A percentile compares a stretch with the other conserved stretches of the same genome.
phyloP scores from a whole-genome alignment of 2,113 vertebrate species.

The Cephalopholis sonnerati region DNA sequence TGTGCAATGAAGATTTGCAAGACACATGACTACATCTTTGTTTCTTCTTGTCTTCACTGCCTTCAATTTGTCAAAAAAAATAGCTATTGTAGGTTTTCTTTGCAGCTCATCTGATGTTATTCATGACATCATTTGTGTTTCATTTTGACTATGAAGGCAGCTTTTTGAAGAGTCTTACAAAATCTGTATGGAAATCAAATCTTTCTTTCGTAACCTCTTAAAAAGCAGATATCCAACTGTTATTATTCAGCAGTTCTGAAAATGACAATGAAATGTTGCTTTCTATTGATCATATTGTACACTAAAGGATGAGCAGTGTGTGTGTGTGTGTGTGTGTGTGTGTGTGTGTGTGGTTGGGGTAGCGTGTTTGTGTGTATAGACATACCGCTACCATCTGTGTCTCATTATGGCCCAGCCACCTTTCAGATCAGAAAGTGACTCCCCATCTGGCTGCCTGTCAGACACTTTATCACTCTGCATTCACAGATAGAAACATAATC shows the following conservation, averaged over 20 bases:
- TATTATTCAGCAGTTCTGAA: neutral
- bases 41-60: neutral
- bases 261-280: neutral
- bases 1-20: neutral
- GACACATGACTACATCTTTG: neutral
- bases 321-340: neutral
- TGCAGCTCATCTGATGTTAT: neutral
- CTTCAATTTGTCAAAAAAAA: neutral
- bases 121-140: neutral
- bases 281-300: neutral
- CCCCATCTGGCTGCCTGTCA: slow-evolving; percentile 51
- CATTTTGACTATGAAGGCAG: neutral
- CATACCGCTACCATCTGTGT: slow-evolving; percentile 63
- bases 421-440: slow-evolving; percentile 59
- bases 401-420: slow-evolving; percentile 63
- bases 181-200: neutral
- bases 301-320: neutral
- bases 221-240: neutral
- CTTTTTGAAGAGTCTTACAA: neutral
- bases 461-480: slow-evolving; percentile 50
- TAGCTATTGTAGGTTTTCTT: neutral
- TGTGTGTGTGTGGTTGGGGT: neutral
- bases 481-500: slow-evolving; percentile 25
- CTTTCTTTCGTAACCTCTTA: neutral
- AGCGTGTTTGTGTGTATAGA: slow-evolving; percentile 19